phyloP scores from a whole-genome alignment of 1,140 invertebrate species.

The Heliconius hewitsoni region DNA sequence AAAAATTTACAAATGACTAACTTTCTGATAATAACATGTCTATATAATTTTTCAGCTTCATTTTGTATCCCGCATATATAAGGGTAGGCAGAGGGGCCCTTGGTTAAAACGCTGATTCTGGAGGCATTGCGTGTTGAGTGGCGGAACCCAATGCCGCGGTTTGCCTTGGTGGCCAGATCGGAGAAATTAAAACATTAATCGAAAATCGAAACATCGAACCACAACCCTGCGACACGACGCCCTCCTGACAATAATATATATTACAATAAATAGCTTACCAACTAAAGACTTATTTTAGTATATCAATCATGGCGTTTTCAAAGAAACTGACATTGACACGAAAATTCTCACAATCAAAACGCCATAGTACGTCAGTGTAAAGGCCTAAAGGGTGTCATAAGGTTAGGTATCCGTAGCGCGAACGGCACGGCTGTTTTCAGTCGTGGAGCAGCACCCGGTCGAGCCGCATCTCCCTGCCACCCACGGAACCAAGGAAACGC shows the following conservation, averaged over 20 bases:
- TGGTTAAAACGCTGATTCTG: too few relatives aligned
- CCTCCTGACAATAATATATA: neutral
- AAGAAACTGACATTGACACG: slow-evolving; percentile 51
- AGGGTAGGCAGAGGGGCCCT: too few relatives aligned
- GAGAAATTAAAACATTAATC: too few relatives aligned
- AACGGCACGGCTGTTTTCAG: slow-evolving; percentile 49
- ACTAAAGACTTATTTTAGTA: slow-evolving; percentile 23
- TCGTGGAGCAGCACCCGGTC: slow-evolving; percentile 47
- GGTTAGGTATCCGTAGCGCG: slow-evolving; percentile 41
- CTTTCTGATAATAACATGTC: neutral
- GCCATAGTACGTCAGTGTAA: slow-evolving; percentile 40
- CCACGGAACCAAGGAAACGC: slow-evolving; percentile 33
- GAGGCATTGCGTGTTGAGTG: too few relatives aligned
- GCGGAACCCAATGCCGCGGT: too few relatives aligned
- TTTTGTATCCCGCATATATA: too few relatives aligned
- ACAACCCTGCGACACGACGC: too few relatives aligned
- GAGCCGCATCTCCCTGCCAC: slow-evolving; percentile 41
- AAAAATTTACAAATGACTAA: neutral
- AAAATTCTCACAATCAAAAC: slow-evolving; percentile 46
- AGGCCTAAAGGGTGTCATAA: slow-evolving; percentile 41
- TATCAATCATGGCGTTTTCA: slow-evolving; percentile 43
- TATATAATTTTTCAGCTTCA: too few relatives aligned
- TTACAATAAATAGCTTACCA: slow-evolving; percentile 19
- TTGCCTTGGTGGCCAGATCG: too few relatives aligned
- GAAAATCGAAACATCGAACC: too few relatives aligned